Percentiles rank a stretch among this genome's conserved stretches.
Conservation (phyloP, 2,797 vertebrate genomes). For the Sebastes hubbsi region DNA sequence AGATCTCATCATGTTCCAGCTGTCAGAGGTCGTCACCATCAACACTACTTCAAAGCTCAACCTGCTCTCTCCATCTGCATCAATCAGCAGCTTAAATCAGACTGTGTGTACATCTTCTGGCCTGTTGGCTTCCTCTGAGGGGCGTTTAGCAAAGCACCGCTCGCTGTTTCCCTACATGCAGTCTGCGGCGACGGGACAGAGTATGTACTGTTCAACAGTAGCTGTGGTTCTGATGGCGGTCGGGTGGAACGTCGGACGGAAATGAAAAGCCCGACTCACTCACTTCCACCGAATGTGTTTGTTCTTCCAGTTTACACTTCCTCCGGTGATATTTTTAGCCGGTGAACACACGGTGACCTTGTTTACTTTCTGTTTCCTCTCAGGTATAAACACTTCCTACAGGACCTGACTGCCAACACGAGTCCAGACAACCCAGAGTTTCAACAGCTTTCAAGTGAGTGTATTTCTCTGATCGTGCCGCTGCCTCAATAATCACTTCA, state of each 20-base stretch:
- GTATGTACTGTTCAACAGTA: background rate
- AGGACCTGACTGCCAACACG: constrained; percentile 89
- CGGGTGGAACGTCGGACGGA: background rate
- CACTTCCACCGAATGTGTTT: background rate
- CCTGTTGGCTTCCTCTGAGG: background rate
- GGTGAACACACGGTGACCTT: background rate
- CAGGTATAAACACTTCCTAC: constrained; percentile 89
- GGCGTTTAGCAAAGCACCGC: background rate
- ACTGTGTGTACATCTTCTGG: background rate
- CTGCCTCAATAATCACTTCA: constrained; percentile 9
- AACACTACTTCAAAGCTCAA: constrained; percentile 10
- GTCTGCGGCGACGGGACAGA: background rate
- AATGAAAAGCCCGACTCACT: constrained; percentile 11
- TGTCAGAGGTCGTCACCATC: constrained; percentile 40
- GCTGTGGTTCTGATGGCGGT: background rate
- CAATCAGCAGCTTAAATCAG: background rate
- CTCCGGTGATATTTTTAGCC: constrained; percentile 20
- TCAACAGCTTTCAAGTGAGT: constrained; percentile 88
- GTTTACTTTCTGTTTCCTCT: constrained; percentile 41
- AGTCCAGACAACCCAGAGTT: constrained; percentile 83
- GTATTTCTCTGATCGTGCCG: constrained; percentile 46
- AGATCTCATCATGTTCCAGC: constrained; percentile 31
- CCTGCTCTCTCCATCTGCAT: constrained; percentile 15
- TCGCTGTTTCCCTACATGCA: background rate
- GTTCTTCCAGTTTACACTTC: background rate